Evolutionary conservation across 2,797 vertebrate species (phyloP).

Genomic region (Crax fasciolata): DNA sequence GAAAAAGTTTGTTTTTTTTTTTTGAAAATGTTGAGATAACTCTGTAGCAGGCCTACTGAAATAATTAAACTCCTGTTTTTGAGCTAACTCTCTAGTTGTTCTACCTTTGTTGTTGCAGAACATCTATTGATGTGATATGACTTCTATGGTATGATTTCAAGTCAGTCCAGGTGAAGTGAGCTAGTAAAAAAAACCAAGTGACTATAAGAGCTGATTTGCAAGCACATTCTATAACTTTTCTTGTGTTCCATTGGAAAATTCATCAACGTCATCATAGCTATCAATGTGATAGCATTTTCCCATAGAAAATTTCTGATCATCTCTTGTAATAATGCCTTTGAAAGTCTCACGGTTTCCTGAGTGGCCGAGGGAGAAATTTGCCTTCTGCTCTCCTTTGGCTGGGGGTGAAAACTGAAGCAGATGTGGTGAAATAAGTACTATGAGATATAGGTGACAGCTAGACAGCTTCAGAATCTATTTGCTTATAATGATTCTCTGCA

Average conservation of each 20-base stretch:
- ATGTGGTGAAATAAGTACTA: neutral
- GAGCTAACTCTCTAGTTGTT: neutral
- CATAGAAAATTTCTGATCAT: neutral
- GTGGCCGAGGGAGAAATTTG: neutral
- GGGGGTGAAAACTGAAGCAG: neutral
- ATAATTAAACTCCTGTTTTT: neutral
- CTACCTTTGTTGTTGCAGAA: neutral
- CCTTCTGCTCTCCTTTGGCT: neutral
- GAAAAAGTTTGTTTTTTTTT: neutral
- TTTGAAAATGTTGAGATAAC: neutral
- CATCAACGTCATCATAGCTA: neutral
- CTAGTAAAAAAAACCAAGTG: neutral
- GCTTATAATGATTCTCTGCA: neutral
- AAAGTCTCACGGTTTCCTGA: neutral
- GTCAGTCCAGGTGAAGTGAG: neutral
- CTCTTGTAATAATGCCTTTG: neutral
- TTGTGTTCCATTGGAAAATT: neutral
- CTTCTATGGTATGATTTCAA: neutral
- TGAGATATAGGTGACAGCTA: neutral
- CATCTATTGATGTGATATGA: neutral
- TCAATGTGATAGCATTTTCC: neutral
- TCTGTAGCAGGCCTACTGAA: neutral
- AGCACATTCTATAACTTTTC: neutral
- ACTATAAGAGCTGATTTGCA: neutral
- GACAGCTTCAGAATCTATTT: neutral